Percentiles rank a stretch among this genome's conserved stretches.
Evolutionary conservation across 2,113 vertebrate species (phyloP).

Genomic region (Zosterops pallidus): DNA sequence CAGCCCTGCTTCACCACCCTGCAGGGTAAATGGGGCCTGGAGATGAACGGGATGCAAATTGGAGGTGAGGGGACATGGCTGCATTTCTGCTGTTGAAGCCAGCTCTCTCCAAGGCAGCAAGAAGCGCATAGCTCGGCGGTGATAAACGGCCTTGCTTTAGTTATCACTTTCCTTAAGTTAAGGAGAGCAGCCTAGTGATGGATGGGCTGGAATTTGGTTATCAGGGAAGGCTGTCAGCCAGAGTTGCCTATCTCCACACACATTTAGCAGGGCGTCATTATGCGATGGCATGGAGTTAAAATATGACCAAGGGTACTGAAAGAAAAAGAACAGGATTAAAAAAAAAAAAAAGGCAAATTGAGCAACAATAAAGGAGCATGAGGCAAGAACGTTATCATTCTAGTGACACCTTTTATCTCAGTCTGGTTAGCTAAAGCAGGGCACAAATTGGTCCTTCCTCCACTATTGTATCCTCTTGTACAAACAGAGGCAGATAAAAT

Average conservation of each 20-base stretch:
- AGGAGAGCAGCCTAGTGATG: constrained; percentile 77
- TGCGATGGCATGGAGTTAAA: constrained; percentile 81
- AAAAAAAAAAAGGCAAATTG: constrained; percentile 72
- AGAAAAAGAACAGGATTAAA: constrained; percentile 73
- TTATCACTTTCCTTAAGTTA: constrained; percentile 81
- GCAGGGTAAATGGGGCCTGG: not conserved
- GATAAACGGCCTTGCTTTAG: constrained; percentile 79
- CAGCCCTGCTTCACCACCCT: not conserved
- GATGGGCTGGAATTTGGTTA: constrained; percentile 82
- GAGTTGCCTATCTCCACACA: constrained; percentile 81
- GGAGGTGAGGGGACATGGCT: constrained; percentile 37
- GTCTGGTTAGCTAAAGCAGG: constrained; percentile 66
- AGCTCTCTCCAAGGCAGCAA: constrained; percentile 41
- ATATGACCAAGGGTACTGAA: constrained; percentile 80
- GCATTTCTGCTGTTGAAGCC: constrained; percentile 52
- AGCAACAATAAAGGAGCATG: constrained; percentile 78
- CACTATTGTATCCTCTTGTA: constrained; percentile 81
- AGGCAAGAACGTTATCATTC: constrained; percentile 77
- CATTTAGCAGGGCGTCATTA: constrained; percentile 81
- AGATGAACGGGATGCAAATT: not conserved
- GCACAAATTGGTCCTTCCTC: constrained; percentile 81
- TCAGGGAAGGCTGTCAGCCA: constrained; percentile 81
- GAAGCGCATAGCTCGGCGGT: constrained; percentile 65
- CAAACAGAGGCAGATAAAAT: constrained; percentile 83
- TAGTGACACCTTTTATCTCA: constrained; percentile 83